Evolutionary conservation across 2,888 invertebrate species (phyloP).

Genomic region (Coremacera marginata): DNA sequence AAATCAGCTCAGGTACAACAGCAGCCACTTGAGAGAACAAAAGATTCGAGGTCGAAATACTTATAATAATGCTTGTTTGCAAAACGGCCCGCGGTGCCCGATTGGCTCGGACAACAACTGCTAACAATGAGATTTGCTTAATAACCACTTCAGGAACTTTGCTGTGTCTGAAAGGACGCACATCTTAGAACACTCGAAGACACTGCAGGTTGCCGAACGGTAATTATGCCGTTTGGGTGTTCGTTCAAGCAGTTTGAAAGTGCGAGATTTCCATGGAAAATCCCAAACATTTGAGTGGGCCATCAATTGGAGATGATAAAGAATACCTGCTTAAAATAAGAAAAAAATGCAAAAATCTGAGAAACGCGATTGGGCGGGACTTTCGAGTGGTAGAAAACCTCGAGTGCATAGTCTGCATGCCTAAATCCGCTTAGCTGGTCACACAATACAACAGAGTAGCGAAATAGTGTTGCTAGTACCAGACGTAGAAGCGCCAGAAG

Average conservation of each 20-base stretch:
- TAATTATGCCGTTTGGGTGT: constrained; percentile 26
- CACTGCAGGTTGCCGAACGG: constrained; percentile 3
- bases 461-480: neutral
- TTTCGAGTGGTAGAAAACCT: neutral
- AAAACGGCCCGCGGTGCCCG: neutral
- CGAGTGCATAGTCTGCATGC: neutral
- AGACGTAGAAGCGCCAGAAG: constrained; percentile 32
- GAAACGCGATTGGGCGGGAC: neutral
- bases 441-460: neutral
- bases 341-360: constrained; percentile 17
- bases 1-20: neutral
- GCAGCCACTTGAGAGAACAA: constrained; percentile 13
- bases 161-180: neutral
- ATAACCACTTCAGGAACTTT: constrained; percentile 55
- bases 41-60: neutral
- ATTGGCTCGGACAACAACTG: neutral
- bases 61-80: constrained; percentile 23
- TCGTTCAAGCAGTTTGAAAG: constrained; percentile 5
- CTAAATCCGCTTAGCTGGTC: neutral
- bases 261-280: constrained; percentile 33
- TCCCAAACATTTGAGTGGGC: constrained; percentile 20
- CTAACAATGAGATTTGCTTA: constrained; percentile 54
- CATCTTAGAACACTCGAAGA: constrained; percentile 24
- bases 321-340: neutral
- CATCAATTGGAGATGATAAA: neutral